Conservation (phyloP, 1,140 invertebrate species). For the Conus betulinus region DNA sequence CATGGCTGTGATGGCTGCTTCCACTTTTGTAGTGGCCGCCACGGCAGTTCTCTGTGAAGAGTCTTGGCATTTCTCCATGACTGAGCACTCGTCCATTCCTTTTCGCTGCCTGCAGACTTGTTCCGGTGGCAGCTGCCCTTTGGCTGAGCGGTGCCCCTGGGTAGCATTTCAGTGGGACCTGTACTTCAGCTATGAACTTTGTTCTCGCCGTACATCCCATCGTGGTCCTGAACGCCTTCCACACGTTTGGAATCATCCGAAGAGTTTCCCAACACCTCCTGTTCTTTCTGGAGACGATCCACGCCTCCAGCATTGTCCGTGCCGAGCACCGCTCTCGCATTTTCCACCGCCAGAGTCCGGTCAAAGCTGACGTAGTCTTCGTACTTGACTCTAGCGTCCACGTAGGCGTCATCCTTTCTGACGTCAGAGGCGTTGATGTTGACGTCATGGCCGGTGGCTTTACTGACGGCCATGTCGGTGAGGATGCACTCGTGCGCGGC, state of each 20-base stretch:
- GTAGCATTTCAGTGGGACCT: too few species aligned
- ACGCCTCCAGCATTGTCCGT: not conserved
- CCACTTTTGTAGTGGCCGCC: too few species aligned
- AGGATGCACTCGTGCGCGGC: constrained; percentile 28
- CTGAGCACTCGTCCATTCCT: too few species aligned
- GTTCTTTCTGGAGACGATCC: not conserved
- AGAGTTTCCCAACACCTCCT: not conserved
- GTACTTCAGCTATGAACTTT: too few species aligned
- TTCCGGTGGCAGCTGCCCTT: too few species aligned
- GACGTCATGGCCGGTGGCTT: constrained; percentile 1
- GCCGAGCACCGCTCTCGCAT: not conserved
- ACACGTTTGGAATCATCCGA: not conserved
- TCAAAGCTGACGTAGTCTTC: constrained; percentile 13
- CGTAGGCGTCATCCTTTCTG: constrained; percentile 22
- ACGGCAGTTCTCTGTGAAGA: too few species aligned
- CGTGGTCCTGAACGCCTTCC: not conserved
- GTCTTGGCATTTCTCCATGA: not conserved
- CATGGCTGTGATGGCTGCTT: too few species aligned
- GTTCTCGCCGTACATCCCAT: not conserved
- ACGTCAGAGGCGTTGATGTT: constrained; percentile 27
- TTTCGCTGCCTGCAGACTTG: too few species aligned
- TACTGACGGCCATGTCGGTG: constrained; percentile 3
- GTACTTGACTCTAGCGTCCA: not conserved
- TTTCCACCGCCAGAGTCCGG: not conserved
- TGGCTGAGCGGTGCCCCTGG: too few species aligned